Evolutionary conservation across 1,140 invertebrate species (phyloP), one percentile per base, ranked within the genome.

Genomic region (Caenorhabditis elegans): DNA sequence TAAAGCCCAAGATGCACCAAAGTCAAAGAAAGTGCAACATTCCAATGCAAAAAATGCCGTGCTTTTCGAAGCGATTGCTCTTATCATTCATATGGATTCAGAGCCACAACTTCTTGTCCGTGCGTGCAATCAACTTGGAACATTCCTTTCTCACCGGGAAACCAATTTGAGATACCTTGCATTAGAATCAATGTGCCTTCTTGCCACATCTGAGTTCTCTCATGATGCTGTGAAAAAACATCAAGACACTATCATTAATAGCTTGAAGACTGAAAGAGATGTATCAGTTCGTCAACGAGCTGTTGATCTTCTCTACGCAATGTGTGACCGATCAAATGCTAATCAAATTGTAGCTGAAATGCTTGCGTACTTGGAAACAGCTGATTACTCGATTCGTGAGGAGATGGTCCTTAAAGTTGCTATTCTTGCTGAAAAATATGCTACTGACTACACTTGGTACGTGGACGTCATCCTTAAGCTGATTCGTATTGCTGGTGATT

Each of bases 151-250:
- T 83, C 98, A 99, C 91, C 93, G 97, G 83, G 98, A 99, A 91
- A 99, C 98, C 0, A 99, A 99, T 92, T 92, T 99, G 78, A 93
- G 92, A 84, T 99, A 99, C 90, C 92, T 99, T 87, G 97, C 98
- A 48, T 92, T 99, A 48, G 98, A 99, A 90, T 98, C 97, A 34
- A 98, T 99, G 97, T 99, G 98, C 91, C 94, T 98, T 88, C 92
- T 99, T 86, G 97, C 98, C 24, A 99, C 96, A 11, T 98, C 97
- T 1, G 98, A 99, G 91, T 98, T 99, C 90, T 98, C 97, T 36
- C 97, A 99, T 91, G 98, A 99, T 90, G 98, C 98, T 84, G 97
- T 99, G 0, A 99, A 99, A 90, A 99, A 99, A 89, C 98, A 99
- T 90, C 97, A 99, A 91, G 97, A 99, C 91, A 98, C 98, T 22